Conservation (phyloP, 2,113 vertebrate species). For the Hippocampus barbouri region DNA sequence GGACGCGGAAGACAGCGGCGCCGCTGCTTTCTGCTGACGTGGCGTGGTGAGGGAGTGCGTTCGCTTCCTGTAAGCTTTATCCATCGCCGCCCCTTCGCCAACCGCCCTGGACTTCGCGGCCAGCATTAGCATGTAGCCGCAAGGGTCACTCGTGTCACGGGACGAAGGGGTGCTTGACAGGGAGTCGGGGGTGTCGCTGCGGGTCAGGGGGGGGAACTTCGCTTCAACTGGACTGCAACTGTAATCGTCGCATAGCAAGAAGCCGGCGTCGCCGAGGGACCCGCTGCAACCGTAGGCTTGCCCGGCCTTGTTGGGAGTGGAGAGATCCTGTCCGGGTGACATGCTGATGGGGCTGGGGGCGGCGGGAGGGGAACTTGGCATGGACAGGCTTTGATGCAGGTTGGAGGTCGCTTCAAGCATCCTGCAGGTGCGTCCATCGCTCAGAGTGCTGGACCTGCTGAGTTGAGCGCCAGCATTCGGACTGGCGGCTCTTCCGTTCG, state of each 20-base stretch:
- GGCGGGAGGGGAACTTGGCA: conserved; percentile 80
- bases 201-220: conserved; percentile 73
- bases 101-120: conserved; percentile 47
- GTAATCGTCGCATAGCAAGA: conserved; percentile 89
- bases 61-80: conserved; percentile 82
- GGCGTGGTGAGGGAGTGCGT: conserved; percentile 88
- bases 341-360: conserved; percentile 83
- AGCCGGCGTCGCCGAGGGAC: conserved; percentile 88
- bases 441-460: conserved; percentile 77
- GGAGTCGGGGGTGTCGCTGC: conserved; percentile 89
- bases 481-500: conserved; percentile 79
- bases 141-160: conserved; percentile 75
- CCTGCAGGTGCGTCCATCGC: conserved; percentile 63
- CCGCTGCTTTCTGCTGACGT: conserved; percentile 73
- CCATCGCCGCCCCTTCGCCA: conserved; percentile 55
- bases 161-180: conserved; percentile 81
- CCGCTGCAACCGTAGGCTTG: conserved; percentile 86
- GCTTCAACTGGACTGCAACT: conserved; percentile 85
- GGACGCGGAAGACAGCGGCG: conserved; percentile 84
- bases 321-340: conserved; percentile 77
- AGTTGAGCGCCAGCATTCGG: conserved; percentile 72
- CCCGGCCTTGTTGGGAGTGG: conserved; percentile 77
- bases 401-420: conserved; percentile 65
- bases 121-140: conserved; percentile 90
- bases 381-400: conserved; percentile 83